Percentiles rank a stretch among this genome's conserved stretches.
Conservation (phyloP, 2,113 vertebrate genomes). For the Meleagris gallopavo region DNA sequence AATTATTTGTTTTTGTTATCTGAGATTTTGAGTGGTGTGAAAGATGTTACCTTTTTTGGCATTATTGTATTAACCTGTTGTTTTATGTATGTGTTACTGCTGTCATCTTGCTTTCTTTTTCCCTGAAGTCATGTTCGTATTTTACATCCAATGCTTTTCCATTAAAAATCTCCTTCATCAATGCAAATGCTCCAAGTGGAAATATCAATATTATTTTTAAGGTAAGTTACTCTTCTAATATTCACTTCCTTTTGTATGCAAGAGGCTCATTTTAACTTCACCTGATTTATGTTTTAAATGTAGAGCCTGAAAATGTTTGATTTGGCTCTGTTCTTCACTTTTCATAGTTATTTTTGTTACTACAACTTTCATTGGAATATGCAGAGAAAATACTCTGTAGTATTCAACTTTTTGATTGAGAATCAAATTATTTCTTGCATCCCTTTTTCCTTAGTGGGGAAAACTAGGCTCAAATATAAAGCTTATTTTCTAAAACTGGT, state of each 20-base stretch:
- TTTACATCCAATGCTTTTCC: conserved; percentile 80
- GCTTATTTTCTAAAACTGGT: background rate
- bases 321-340: background rate
- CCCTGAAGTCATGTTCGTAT: conserved; percentile 76
- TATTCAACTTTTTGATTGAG: background rate
- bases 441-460: background rate
- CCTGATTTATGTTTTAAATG: background rate
- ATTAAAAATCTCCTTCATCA: conserved; percentile 79
- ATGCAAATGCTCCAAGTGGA: conserved; percentile 60
- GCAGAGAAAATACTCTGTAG: background rate
- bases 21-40: background rate
- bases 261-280: conserved; percentile 33
- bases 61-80: background rate
- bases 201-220: conserved; percentile 81
- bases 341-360: background rate
- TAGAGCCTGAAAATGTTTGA: background rate
- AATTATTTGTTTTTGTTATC: background rate
- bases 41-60: background rate
- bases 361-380: background rate
- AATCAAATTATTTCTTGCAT: background rate
- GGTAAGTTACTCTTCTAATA: conserved; percentile 59
- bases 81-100: background rate
- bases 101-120: conserved; percentile 36
- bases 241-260: background rate
- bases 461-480: background rate